phyloP scores from a whole-genome alignment of 2,113 vertebrate species.

The Hyperopisus bebe region DNA sequence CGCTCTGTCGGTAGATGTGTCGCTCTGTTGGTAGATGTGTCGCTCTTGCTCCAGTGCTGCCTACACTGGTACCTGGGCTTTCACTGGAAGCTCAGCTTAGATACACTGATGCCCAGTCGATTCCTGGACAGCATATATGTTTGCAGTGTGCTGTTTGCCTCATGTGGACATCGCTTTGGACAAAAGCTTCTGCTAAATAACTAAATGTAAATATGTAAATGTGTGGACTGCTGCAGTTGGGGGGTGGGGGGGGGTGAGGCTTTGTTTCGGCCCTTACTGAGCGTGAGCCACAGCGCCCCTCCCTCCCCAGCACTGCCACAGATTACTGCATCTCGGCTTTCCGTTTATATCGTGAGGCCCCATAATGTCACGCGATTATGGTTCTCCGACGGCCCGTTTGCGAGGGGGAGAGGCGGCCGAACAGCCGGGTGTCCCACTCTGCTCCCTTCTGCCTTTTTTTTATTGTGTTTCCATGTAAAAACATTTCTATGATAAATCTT shows the following conservation, averaged over 20 bases:
- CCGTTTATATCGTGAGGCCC: conserved; percentile 41
- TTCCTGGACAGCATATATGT: neutral
- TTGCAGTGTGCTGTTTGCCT: neutral
- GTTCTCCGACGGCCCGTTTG: conserved; percentile 37
- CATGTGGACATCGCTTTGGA: neutral
- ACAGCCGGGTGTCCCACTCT: neutral
- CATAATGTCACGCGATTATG: conserved; percentile 35
- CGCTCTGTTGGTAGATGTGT: conserved; percentile 33
- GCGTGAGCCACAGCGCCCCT: conserved; percentile 32
- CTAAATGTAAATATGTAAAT: neutral
- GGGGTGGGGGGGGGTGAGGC: neutral
- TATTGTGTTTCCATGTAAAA: neutral
- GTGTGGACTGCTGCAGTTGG: conserved; percentile 9
- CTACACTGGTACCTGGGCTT: neutral
- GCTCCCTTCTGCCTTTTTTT: neutral
- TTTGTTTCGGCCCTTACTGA: neutral
- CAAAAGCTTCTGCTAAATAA: neutral
- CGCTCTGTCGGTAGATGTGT: too few species aligned
- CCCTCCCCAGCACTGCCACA: conserved; percentile 48
- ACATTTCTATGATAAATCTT: neutral
- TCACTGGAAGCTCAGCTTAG: neutral
- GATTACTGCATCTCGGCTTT: conserved; percentile 50
- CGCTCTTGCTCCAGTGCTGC: neutral
- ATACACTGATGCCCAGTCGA: neutral
- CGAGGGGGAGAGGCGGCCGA: conserved; percentile 11